These are phyloP conservation scores for Amblyornis subalaris DNA, from an alignment of 2,113 vertebrate species.

Conservation along the genomic window DNA sequence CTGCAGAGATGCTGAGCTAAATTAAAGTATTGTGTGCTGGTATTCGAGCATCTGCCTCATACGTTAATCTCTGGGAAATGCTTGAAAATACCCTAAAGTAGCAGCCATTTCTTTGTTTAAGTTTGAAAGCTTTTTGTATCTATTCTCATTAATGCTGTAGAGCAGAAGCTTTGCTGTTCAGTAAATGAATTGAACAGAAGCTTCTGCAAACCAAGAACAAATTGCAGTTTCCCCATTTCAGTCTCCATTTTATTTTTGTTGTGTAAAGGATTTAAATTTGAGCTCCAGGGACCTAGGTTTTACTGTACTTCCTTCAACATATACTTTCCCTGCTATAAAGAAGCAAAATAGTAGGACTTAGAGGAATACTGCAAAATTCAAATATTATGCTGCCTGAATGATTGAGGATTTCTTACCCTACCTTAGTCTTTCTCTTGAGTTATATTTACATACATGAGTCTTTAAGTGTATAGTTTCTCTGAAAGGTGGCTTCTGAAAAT, in stretches of 20 bases:
- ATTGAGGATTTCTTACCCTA: not conserved
- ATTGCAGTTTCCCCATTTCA: constrained; percentile 28
- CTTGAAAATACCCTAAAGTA: constrained; percentile 52
- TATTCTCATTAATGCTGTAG: constrained; percentile 37
- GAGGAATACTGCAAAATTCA: not conserved
- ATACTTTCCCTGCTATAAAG: not conserved
- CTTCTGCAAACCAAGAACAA: constrained; percentile 26
- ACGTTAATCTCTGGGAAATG: constrained; percentile 29
- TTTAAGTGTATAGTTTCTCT: not conserved
- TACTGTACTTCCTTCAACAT: not conserved
- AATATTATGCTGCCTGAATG: not conserved
- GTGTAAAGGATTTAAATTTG: constrained; percentile 3
- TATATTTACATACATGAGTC: not conserved
- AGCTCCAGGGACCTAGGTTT: not conserved
- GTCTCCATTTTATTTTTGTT: constrained; percentile 15
- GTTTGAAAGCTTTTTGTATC: constrained; percentile 54
- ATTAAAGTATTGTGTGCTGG: constrained; percentile 49
- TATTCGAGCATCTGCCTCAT: constrained; percentile 41
- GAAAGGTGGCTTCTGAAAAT: not conserved
- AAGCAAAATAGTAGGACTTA: not conserved
- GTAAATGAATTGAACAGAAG: constrained; percentile 54
- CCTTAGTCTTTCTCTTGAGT: not conserved
- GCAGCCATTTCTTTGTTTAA: constrained; percentile 53
- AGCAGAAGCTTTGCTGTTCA: constrained; percentile 1
- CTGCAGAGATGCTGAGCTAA: constrained; percentile 58